These are phyloP conservation scores for Eledone cirrhosa DNA, from an alignment of 2,888 invertebrate genomes.

Conservation along the genomic window DNA sequence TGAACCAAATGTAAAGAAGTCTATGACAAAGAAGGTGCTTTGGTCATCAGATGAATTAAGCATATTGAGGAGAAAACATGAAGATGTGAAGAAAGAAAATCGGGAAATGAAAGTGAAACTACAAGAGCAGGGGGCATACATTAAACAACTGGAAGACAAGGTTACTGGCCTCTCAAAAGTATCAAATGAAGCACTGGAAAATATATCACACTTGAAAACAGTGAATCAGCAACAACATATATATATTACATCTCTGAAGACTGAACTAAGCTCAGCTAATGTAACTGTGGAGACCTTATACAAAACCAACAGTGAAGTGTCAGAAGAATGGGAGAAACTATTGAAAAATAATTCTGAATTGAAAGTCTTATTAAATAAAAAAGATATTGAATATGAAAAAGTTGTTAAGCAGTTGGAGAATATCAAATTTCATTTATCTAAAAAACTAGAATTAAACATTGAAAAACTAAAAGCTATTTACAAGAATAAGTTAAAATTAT, in stretches of 20 bases:
- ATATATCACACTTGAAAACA: conserved; percentile 46
- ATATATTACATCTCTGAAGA: conserved; percentile 51
- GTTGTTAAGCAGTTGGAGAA: conserved; percentile 48
- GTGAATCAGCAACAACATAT: conserved; percentile 56
- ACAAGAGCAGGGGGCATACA: conserved; percentile 45
- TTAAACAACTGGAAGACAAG: conserved; percentile 42
- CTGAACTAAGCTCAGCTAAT: conserved; percentile 46
- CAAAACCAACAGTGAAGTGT: conserved; percentile 53
- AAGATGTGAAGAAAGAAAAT: conserved; percentile 53
- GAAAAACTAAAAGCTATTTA: conserved; percentile 50
- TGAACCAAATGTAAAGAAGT: too few species aligned
- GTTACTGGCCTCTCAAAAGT: conserved; percentile 42
- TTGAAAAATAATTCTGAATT: conserved; percentile 51
- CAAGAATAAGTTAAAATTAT: conserved; percentile 48
- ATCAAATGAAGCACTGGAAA: conserved; percentile 35
- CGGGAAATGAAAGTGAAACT: conserved; percentile 48
- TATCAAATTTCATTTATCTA: conserved; percentile 44
- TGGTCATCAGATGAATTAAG: conserved; percentile 58
- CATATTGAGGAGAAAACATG: conserved; percentile 54
- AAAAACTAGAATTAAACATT: conserved; percentile 46
- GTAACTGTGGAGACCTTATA: conserved; percentile 53
- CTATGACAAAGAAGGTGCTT: conserved; percentile 38
- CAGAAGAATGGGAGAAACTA: conserved; percentile 47
- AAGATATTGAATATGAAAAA: conserved; percentile 47
- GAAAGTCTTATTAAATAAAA: conserved; percentile 46